A percentile compares a stretch with the other conserved stretches of the same genome.
Conservation (phyloP, 2,888 invertebrate genomes). For the Acronicta alni region DNA sequence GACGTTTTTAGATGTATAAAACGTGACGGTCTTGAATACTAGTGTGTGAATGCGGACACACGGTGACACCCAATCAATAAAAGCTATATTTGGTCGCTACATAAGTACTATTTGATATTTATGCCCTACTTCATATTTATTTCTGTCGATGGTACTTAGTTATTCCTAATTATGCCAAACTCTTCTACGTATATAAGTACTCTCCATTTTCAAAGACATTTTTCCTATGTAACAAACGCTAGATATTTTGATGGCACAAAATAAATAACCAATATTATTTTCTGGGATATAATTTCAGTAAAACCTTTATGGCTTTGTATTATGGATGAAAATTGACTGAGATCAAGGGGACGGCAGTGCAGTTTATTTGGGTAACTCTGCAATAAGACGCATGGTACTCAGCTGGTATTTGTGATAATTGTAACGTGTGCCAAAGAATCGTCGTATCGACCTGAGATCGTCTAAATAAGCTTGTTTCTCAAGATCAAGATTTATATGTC, state of each 20-base stretch:
- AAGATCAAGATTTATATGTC: conserved; percentile 47
- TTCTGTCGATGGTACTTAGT: conserved; percentile 29
- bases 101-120: conserved; percentile 25
- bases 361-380: conserved; percentile 45
- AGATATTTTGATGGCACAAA: conserved; percentile 37
- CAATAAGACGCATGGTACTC: conserved; percentile 59
- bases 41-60: conserved; percentile 27
- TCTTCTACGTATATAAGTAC: conserved; percentile 15
- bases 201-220: conserved; percentile 46
- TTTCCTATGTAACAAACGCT: conserved; percentile 35
- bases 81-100: conserved; percentile 6
- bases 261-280: conserved; percentile 22
- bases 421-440: conserved; percentile 68
- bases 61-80: conserved; percentile 41
- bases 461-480: conserved; percentile 39
- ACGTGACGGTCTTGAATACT: conserved; percentile 4
- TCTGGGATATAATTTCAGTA: not conserved
- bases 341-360: conserved; percentile 33
- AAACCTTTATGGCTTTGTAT: conserved; percentile 48
- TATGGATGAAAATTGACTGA: conserved; percentile 57
- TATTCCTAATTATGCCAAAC: conserved; percentile 12
- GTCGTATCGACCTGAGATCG: conserved; percentile 40
- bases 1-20: not conserved
- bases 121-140: conserved; percentile 33
- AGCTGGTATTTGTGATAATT: conserved; percentile 64